Evolutionary conservation across 1,140 invertebrate genomes (phyloP), one percentile per base, ranked within the genome.

Genomic region (Formica exsecta): DNA sequence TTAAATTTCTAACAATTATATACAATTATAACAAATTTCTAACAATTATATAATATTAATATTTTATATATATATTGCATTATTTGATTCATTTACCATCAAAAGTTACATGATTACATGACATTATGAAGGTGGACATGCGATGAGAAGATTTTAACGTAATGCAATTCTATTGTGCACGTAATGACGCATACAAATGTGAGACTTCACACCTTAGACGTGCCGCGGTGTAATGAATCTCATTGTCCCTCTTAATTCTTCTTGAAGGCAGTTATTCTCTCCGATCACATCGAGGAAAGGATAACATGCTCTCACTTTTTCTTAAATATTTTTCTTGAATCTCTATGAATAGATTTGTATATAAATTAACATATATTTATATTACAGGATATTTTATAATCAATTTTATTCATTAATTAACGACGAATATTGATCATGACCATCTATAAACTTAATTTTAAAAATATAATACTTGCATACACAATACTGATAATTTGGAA

Each of bases 171-270:
- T 59, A 68, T 68, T 44, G 36, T n/a, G 65, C 4, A 9, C 19
- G 36, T n/a, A 68, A 68, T 41, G 36, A 41, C 36, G 36, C n/a
- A 44, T 68, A 22, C n/a, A 68, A 68, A 68, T 68, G n/a, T 68
- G 36, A 41, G 38, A 66, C 64, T 5, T 66, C 19, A 68, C 29
- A 66, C 11, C n/a, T 68, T 68, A 44, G 19, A 68, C 44, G n/a
- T 68, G 32, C 32, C 32, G n/a, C 36, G 5, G 2, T 22, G 36
- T 44, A 44, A 44, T 44, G 3, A 68, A 11, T 44, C 36, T 38
- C 32, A 65, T 65, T 65, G 19, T 65, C 6, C n/a, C 32, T 36
- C 64, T n/a, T 65, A 65, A 65, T 65, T 65, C 32, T 65, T 65
- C 8, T 3, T 19, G 19, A 7, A 38, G 19, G 32, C 8, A 11